Base-by-base conservation (phyloP, 2,888 invertebrate genomes). In the Lampropteryx suffumata region DNA sequence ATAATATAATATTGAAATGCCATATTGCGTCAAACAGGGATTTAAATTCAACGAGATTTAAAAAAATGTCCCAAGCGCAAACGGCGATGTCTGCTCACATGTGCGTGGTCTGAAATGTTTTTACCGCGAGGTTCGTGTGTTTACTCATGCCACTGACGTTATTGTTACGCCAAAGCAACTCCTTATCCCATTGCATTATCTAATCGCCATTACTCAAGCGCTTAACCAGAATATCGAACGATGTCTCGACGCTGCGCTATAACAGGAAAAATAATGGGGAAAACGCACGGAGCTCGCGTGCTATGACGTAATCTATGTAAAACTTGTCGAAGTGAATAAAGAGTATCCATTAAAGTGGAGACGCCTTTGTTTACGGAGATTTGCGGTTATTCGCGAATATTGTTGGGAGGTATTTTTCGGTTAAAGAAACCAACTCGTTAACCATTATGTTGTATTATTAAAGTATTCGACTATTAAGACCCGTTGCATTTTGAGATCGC, bases 371-470 rank as follows among this genome's bases (percentile, higher is more conserved):
- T n/a, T n/a, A n/a, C n/a, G n/a, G n/a, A n/a, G n/a, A n/a, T n/a
- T n/a, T n/a, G n/a, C n/a, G n/a, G n/a, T n/a, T n/a, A n/a, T n/a
- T n/a, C n/a, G n/a, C n/a, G n/a, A n/a, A n/a, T n/a, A n/a, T n/a
- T n/a, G n/a, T n/a, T n/a, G n/a, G n/a, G n/a, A n/a, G 65, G 9
- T 47, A 42, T 33, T 66, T 24, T 35, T 35, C 69, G 77, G 76
- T 73, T 75, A 72, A 75, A 75, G 71, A 74, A 74, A 71, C 71
- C 61, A 67, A 65, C 55, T 66, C 54, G 71, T 74, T 73, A 74
- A 69, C 73, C 73, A 73, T 64, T 61, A 64, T 69, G 70, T 71
- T 71, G 71, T 73, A 71, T 73, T 75, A 57, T 69, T 66, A 75
- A 74, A 67, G 71, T 76, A 74, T 71, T 61, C 32, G 47, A 45